Base-by-base conservation (phyloP, 1,140 invertebrate genomes). In the Homarus americanus region DNA sequence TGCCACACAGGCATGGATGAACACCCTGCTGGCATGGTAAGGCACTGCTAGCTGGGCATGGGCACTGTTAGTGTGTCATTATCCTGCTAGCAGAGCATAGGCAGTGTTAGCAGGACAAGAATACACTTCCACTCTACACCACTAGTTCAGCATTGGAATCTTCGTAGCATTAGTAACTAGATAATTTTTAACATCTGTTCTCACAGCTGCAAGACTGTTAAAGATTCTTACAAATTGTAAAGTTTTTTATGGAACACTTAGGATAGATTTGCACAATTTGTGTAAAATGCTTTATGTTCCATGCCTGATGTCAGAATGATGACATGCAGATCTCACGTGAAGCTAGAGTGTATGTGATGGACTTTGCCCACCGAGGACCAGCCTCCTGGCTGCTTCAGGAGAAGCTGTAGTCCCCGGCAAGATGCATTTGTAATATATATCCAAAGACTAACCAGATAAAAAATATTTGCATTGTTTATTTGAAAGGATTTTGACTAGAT, bases 221-320 rank as follows among this genome's bases (percentile, higher is more conserved):
- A 85, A 73, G 40, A 85, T 85, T 85, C 75, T 53, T 49, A 85
- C 83, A 85, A 85, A 85, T 75, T 85, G 83, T 85, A 85, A 85
- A 85, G 83, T 85, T 85, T 85, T 84, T 73, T 85, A 85, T 73
- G 83, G 83, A 85, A 85, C 83, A 85, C 83, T 63, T 85, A 85
- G 83, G 66, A 85, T 85, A 85, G 83, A 85, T 85, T 85, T 85
- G 83, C 83, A 85, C 83, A 85, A 53, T 85, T 85, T 85, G 83
- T 85, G 83, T 85, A 85, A 85, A 85, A 85, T 75, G 83, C 66
- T 85, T 85, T 85, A 73, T 85, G 83, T 49, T 73, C 83, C 69
- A 53, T 41, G 83, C 83, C 83, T 73, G 66, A 69, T 69, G 63
- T 69, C 63, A 69, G 63, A 69, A 28, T 32, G 76, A 38, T 79